These are phyloP conservation scores for Lathamus discolor DNA, from an alignment of 2,113 vertebrate genomes.

Conservation along the genomic window DNA sequence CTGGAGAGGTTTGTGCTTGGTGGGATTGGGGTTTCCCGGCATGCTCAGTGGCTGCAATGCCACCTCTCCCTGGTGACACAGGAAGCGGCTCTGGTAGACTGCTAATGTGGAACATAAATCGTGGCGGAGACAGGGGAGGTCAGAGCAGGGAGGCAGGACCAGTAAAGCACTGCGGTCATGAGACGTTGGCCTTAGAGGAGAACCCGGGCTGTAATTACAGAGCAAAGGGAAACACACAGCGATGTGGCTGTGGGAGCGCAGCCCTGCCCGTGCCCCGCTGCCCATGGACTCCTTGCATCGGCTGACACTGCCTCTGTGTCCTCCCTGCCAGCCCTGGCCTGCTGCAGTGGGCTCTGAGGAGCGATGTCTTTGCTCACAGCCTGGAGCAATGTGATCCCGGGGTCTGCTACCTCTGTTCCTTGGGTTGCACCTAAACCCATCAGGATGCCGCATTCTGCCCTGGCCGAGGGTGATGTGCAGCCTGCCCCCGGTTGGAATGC, in stretches of 20 bases:
- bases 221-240: neutral
- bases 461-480: rapidly evolving
- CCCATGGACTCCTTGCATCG: rapidly evolving
- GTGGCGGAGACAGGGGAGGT: slow-evolving; percentile 77
- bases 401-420: neutral
- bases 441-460: rapidly evolving
- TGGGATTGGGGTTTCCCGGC: neutral
- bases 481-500: rapidly evolving
- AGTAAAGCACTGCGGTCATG: slow-evolving; percentile 71
- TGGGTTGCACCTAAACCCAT: rapidly evolving
- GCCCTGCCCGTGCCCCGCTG: neutral
- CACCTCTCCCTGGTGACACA: neutral
- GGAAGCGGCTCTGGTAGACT: neutral
- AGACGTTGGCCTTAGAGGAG: slow-evolving; percentile 66
- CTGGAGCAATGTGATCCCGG: rapidly evolving
- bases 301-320: neutral
- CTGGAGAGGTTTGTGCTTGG: neutral
- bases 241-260: neutral
- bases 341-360: neutral
- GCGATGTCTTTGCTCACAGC: neutral
- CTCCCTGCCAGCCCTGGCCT: neutral
- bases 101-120: slow-evolving; percentile 68
- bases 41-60: neutral
- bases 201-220: slow-evolving; percentile 46
- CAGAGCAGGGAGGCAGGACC: slow-evolving; percentile 78